These are phyloP conservation scores for Coendou prehensilis DNA, from an alignment of 2,797 vertebrate genomes.

Conservation along the genomic window DNA sequence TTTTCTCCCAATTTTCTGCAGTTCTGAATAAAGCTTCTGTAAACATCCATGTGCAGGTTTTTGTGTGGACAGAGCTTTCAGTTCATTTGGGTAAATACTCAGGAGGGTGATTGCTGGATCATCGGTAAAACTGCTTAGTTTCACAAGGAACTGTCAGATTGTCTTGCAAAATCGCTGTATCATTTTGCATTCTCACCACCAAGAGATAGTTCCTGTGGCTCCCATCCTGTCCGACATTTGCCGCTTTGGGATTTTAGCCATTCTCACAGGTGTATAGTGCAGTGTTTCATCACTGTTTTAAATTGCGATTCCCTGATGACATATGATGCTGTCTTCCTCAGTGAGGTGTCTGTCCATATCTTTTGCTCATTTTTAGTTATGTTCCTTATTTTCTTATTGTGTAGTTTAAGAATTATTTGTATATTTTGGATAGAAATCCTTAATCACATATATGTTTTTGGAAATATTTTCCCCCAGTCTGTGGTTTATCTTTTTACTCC, in stretches of 20 bases:
- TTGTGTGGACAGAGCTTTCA: neutral
- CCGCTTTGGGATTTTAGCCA: neutral
- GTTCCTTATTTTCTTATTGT: conserved; percentile 11
- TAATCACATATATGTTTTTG: neutral
- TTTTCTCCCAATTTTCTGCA: neutral
- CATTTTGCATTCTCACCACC: neutral
- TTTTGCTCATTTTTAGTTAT: conserved; percentile 27
- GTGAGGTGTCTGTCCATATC: neutral
- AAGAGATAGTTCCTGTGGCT: neutral
- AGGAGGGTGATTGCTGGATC: neutral
- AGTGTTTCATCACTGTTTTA: neutral
- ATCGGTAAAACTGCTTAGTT: conserved; percentile 10
- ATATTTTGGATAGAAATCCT: neutral
- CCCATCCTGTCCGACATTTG: neutral
- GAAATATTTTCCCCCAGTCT: neutral
- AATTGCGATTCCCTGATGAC: neutral
- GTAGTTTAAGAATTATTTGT: neutral
- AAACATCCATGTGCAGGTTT: neutral
- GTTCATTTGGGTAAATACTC: neutral
- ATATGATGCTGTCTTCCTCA: neutral
- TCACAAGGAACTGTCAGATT: neutral
- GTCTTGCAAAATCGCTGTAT: neutral
- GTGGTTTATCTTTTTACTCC: neutral
- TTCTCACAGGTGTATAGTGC: neutral
- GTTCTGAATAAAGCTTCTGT: neutral